phyloP scores from a whole-genome alignment of 2,113 vertebrate species.

The Gymnocephalus cernua region DNA sequence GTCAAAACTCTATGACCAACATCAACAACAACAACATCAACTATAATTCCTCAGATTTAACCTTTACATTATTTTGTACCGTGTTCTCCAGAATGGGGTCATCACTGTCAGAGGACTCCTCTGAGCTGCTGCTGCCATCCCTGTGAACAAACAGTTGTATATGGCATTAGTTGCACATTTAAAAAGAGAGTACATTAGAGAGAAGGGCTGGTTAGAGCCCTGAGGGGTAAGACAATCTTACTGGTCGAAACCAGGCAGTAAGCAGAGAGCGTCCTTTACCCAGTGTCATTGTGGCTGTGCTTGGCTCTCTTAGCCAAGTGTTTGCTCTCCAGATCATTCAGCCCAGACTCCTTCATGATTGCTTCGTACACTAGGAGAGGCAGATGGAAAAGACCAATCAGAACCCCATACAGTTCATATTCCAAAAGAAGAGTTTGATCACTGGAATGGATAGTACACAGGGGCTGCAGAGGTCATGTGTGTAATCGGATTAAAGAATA shows the following conservation, averaged over 20 bases:
- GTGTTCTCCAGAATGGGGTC: slow-evolving; percentile 82
- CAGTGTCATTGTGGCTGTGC: slow-evolving; percentile 77
- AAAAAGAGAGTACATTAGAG: background rate
- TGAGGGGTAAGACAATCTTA: background rate
- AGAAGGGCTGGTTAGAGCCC: background rate
- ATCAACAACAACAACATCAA: no score
- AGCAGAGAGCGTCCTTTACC: slow-evolving; percentile 80
- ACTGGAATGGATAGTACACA: background rate
- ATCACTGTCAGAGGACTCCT: slow-evolving; percentile 85
- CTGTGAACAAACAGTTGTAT: slow-evolving; percentile 64
- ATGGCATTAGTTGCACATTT: background rate
- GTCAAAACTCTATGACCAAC: background rate
- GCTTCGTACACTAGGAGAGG: slow-evolving; percentile 85
- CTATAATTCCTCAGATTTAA: background rate
- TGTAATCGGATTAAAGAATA: no score
- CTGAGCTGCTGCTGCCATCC: slow-evolving; percentile 80
- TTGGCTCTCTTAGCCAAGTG: slow-evolving; percentile 91
- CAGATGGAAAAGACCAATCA: background rate
- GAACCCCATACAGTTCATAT: background rate
- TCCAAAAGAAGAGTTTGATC: background rate
- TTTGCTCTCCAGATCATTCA: slow-evolving; percentile 84
- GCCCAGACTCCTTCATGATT: slow-evolving; percentile 85
- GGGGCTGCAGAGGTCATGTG: no score
- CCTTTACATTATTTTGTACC: slow-evolving; percentile 75
- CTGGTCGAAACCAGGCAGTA: background rate